Percentiles rank a stretch among this genome's conserved stretches.
Evolutionary conservation across 1,140 invertebrate genomes (phyloP).

Genomic region (Sarcophaga bullata): DNA sequence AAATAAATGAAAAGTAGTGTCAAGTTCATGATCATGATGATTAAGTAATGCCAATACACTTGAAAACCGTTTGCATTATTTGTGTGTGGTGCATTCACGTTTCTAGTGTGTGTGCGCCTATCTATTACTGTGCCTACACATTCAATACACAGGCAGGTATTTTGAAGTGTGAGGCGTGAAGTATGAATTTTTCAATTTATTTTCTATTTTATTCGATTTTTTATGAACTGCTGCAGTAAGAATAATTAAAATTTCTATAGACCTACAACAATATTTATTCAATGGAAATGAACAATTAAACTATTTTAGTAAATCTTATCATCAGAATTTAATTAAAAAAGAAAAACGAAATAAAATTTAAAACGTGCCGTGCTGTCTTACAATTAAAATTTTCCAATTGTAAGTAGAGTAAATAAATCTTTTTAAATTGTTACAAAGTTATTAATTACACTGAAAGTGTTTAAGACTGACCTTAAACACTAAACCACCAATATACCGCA

Average conservation of each 20-base stretch:
- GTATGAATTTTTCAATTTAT: not conserved
- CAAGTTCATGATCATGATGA: constrained; percentile 1
- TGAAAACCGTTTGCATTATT: no score
- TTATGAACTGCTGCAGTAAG: not conserved
- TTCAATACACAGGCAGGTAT: not conserved
- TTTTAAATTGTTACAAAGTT: no score
- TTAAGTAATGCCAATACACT: not conserved
- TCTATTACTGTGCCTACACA: not conserved
- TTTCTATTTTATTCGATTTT: not conserved
- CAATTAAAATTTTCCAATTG: no score
- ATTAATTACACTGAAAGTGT: no score
- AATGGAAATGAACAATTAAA: not conserved
- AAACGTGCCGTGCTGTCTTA: no score
- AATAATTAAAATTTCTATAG: not conserved
- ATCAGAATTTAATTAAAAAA: not conserved
- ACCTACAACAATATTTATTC: not conserved
- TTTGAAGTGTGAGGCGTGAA: not conserved
- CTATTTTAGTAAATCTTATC: not conserved
- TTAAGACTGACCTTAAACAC: no score
- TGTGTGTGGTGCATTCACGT: no score
- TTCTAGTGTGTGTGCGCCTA: no score
- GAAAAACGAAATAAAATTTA: no score
- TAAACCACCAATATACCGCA: no score
- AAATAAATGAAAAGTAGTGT: not conserved
- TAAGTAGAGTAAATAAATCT: no score